These are phyloP conservation scores for Vollenhovia emeryi DNA, from an alignment of 1,140 invertebrate species.

Conservation along the genomic window DNA sequence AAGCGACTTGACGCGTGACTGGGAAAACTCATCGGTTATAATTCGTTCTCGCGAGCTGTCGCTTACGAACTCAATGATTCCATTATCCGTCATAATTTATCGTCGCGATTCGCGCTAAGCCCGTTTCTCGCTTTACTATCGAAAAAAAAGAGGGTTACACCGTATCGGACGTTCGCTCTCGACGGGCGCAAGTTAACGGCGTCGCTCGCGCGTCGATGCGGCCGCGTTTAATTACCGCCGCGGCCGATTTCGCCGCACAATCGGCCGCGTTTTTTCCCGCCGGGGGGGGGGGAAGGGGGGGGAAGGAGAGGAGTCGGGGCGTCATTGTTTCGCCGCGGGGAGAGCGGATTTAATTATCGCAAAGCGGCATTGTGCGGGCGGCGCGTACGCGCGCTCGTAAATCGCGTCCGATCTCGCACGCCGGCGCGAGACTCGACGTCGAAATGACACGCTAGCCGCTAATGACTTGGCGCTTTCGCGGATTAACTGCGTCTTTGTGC, in stretches of 20 bases:
- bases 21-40: not conserved
- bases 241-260: too few species aligned
- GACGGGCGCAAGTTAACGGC: not conserved
- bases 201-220: not conserved
- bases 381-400: slow-evolving; percentile 1
- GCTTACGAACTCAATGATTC: too few species aligned
- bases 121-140: not conserved
- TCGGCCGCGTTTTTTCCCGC: too few species aligned
- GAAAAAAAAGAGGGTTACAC: not conserved
- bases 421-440: slow-evolving; percentile 13
- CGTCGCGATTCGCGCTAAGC: not conserved
- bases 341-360: slow-evolving; percentile 50
- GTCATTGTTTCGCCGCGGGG: slow-evolving; percentile 24
- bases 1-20: not conserved
- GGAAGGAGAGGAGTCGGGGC: not conserved
- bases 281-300: too few species aligned
- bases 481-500: not conserved
- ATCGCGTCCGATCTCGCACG: slow-evolving; percentile 3
- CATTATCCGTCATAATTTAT: slow-evolving; percentile 2
- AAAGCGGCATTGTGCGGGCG: slow-evolving; percentile 27
- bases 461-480: slow-evolving; percentile 37
- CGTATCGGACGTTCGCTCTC: not conserved
- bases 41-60: too few species aligned
- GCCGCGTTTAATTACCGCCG: slow-evolving; percentile 25
- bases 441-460: slow-evolving; percentile 32